Evolutionary conservation across 1,140 invertebrate genomes (phyloP), one percentile per base, ranked within the genome.

Genomic region (Anagrus nilaparvatae): DNA sequence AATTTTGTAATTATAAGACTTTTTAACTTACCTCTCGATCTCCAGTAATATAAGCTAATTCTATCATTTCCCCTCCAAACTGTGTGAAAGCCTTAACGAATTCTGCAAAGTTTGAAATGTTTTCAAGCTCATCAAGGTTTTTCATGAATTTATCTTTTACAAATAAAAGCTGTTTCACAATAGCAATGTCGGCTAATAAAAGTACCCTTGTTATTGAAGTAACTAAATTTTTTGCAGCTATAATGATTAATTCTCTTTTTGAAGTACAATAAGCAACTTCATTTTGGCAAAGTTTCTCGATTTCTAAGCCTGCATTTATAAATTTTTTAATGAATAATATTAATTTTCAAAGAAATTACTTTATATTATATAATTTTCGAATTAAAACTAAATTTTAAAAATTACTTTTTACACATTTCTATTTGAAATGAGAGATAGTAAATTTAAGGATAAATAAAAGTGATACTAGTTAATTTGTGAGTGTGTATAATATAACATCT

Each of bases 31-130:
- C 66, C 48, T 69, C 65, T 44, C 66, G 61, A 51, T 78, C 75
- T 10, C 75, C 90, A 18, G 91, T 96, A 16, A 97, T 69, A 64
- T 97, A 87, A 10, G 94, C 94, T 43, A 99, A 67, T 59, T 98
- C 93, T 32, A 98, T 93, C 94, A 99, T 98, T 63, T 98, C 92
- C 8, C 83, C 86, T 4, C 96, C 96, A 67, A 98, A 98, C 60
- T 96, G 89, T 54, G 91, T 94, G 71, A 99, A 99, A 5, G 93
- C 92, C 58, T 95, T 92, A 21, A 98, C 94, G 70, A 99, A 99
- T 67, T 99, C 95, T 6, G 92, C 95, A 63, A 98, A 98, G 70
- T 93, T 97, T 42, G 86, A 84, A 27, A 97, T 92, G 42, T 84
- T 87, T 69, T 97, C 93, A 53, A 99, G 70, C 35, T 87, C 77